Conservation (phyloP, 2,113 vertebrate species). For the Patagioenas fasciata region DNA sequence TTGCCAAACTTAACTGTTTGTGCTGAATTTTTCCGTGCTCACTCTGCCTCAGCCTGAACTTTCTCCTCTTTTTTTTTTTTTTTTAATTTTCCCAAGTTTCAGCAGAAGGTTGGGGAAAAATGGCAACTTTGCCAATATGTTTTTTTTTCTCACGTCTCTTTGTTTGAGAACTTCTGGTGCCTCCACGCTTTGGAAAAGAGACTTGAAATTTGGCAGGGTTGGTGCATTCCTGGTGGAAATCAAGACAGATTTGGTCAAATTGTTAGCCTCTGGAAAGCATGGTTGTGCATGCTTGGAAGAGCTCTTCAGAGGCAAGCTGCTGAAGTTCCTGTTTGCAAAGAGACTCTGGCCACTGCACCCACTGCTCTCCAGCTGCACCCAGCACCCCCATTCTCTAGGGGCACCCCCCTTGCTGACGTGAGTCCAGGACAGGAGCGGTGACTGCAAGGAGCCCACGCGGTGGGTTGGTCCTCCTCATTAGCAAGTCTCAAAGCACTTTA, state of each 20-base stretch:
- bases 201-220: constrained; percentile 26
- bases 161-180: constrained; percentile 25
- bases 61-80: background rate
- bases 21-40: background rate
- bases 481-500: background rate
- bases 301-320: background rate
- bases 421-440: background rate
- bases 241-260: background rate
- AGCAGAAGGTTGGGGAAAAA: background rate
- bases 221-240: constrained; percentile 30
- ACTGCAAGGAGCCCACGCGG: background rate
- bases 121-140: background rate
- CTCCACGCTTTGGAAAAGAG: constrained; percentile 23
- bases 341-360: background rate
- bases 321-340: background rate
- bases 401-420: accelerated
- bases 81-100: background rate
- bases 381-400: background rate
- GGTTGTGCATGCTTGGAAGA: background rate
- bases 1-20: constrained; percentile 15
- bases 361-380: accelerated
- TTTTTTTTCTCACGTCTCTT: background rate
- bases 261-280: background rate
- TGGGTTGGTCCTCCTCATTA: background rate
- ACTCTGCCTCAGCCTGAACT: background rate